These are phyloP conservation scores for Plodia interpunctella DNA, from an alignment of 1,140 invertebrate species.

Conservation along the genomic window DNA sequence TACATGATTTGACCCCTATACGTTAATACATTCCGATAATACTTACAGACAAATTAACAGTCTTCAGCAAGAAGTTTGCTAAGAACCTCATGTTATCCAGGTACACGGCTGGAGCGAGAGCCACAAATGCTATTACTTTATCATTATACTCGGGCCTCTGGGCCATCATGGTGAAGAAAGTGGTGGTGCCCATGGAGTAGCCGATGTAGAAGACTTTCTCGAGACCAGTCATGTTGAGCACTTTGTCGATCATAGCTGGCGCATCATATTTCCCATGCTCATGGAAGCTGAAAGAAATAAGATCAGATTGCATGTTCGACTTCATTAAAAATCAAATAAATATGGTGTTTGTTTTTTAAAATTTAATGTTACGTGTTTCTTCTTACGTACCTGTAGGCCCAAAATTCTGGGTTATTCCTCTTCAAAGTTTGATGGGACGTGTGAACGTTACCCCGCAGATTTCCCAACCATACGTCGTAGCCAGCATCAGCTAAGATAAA, in stretches of 20 bases:
- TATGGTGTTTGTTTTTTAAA: no score
- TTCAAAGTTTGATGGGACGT: slow-evolving; percentile 78
- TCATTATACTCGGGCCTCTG: slow-evolving; percentile 77
- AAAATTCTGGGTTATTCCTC: slow-evolving; percentile 68
- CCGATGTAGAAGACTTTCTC: slow-evolving; percentile 78
- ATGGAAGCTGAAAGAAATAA: slow-evolving; percentile 36
- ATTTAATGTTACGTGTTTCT: no score
- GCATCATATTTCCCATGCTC: slow-evolving; percentile 79
- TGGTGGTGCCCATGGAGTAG: slow-evolving; percentile 80
- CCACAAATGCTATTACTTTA: slow-evolving; percentile 72
- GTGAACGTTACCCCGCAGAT: slow-evolving; percentile 82
- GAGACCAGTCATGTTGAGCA: slow-evolving; percentile 76
- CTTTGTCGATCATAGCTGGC: slow-evolving; percentile 82
- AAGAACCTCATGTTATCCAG: slow-evolving; percentile 42
- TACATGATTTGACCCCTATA: neutral
- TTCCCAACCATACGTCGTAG: slow-evolving; percentile 88
- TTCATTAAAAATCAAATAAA: no score
- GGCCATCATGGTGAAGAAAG: slow-evolving; percentile 80
- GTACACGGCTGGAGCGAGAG: slow-evolving; percentile 60
- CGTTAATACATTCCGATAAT: slow-evolving; percentile 4
- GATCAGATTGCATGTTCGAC: no score
- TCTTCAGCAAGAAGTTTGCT: slow-evolving; percentile 32
- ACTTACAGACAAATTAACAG: slow-evolving; percentile 41
- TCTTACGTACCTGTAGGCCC: slow-evolving; percentile 73
- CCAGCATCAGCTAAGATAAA: slow-evolving; percentile 81